Evolutionary conservation across 2,113 vertebrate genomes (phyloP).

Genomic region (Rhabdomys dilectus): DNA sequence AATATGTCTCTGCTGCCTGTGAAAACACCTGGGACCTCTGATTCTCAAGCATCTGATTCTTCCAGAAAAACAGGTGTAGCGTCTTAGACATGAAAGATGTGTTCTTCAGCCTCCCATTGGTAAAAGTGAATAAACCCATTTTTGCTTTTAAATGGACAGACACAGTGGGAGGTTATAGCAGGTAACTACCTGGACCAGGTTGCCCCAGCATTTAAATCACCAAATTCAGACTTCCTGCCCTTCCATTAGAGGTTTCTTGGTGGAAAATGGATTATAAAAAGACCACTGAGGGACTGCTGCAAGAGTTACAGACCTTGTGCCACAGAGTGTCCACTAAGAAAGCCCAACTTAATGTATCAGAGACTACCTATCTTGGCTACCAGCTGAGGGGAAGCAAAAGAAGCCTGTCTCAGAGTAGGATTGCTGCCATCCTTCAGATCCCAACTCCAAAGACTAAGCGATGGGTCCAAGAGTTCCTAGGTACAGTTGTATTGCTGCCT

Average conservation of each 20-base stretch:
- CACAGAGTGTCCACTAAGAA: neutral
- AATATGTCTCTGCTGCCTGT: neutral
- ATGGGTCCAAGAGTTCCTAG: neutral
- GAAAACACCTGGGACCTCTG: neutral
- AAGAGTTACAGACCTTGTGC: neutral
- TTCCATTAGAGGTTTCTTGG: too few species aligned
- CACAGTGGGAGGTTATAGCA: neutral
- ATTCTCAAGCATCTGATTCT: neutral
- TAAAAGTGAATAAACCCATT: neutral
- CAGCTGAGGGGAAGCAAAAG: neutral
- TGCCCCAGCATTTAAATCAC: neutral
- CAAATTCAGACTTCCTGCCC: neutral
- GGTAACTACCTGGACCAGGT: neutral
- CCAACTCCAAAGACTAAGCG: neutral
- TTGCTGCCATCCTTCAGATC: neutral
- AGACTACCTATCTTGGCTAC: too few species aligned
- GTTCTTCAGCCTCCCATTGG: neutral
- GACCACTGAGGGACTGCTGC: too few species aligned
- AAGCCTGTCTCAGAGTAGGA: neutral
- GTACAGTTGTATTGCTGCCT: neutral
- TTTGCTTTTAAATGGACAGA: neutral
- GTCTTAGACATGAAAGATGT: neutral
- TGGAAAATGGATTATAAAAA: neutral
- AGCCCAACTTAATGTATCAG: neutral
- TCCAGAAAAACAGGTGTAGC: neutral